Evolutionary conservation across 2,888 invertebrate genomes (phyloP).

Genomic region (Mermis nigrescens): DNA sequence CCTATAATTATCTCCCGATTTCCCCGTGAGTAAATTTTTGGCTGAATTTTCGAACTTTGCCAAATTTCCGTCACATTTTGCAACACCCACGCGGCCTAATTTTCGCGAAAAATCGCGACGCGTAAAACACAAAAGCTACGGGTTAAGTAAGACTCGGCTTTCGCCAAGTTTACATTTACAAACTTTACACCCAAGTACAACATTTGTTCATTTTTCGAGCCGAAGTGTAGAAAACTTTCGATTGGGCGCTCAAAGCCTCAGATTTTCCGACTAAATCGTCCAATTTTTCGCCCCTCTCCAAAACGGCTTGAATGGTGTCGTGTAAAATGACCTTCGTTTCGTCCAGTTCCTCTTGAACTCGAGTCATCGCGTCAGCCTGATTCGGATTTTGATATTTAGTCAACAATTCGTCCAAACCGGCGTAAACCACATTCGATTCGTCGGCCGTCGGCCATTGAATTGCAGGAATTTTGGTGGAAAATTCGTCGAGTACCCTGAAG

Average conservation of each 20-base stretch:
- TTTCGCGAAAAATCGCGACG: too few species aligned
- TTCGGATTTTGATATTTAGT: slow-evolving; percentile 51
- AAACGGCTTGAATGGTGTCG: slow-evolving; percentile 81
- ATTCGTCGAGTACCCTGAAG: slow-evolving; percentile 79
- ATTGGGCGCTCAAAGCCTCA: slow-evolving; percentile 80
- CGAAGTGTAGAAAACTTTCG: slow-evolving; percentile 96
- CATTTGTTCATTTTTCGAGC: too few species aligned
- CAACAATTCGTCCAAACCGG: slow-evolving; percentile 22
- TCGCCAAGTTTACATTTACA: too few species aligned
- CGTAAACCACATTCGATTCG: slow-evolving; percentile 24
- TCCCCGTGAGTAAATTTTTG: too few species aligned
- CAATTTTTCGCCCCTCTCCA: slow-evolving; percentile 88
- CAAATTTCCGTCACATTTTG: too few species aligned
- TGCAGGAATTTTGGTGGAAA: slow-evolving; percentile 53
- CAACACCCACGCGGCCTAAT: too few species aligned
- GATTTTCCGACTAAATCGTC: too few species aligned
- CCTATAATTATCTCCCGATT: too few species aligned
- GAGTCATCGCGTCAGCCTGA: slow-evolving; percentile 92
- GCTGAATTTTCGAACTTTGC: too few species aligned
- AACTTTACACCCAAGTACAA: too few species aligned
- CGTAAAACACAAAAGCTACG: too few species aligned
- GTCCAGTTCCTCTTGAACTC: slow-evolving; percentile 88
- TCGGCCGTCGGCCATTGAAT: slow-evolving; percentile 33
- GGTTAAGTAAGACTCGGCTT: too few species aligned
- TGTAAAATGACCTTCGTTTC: slow-evolving; percentile 96